These are phyloP conservation scores for Neoarius graeffei DNA, from an alignment of 2,113 vertebrate genomes.

Conservation along the genomic window DNA sequence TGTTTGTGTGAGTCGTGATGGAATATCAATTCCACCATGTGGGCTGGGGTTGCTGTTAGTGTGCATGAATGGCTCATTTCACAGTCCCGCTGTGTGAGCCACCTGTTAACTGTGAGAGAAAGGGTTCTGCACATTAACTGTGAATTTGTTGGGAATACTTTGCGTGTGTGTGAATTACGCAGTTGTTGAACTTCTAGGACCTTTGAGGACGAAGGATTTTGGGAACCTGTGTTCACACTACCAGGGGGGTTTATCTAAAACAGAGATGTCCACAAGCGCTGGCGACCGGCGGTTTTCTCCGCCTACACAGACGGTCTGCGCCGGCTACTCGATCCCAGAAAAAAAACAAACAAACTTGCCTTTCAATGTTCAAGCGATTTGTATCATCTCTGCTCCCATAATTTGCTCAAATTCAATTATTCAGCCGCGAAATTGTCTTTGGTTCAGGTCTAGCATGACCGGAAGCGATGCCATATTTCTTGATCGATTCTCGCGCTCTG, in stretches of 20 bases:
- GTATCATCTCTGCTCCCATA: too few species aligned
- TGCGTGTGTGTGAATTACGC: neutral
- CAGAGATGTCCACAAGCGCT: too few species aligned
- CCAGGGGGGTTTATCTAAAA: neutral
- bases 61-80: slow-evolving; percentile 28
- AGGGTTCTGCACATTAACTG: slow-evolving; percentile 32
- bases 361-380: too few species aligned
- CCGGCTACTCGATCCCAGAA: too few species aligned
- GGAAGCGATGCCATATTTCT: too few species aligned
- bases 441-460: too few species aligned
- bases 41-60: slow-evolving; percentile 26
- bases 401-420: too few species aligned
- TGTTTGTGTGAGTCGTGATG: slow-evolving; percentile 23
- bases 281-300: too few species aligned
- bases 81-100: slow-evolving; percentile 46
- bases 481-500: too few species aligned
- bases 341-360: too few species aligned
- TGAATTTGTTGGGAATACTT: slow-evolving; percentile 7
- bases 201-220: neutral
- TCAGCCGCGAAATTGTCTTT: too few species aligned
- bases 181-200: neutral
- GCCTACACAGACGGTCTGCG: too few species aligned
- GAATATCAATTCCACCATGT: slow-evolving; percentile 24
- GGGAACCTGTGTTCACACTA: neutral
- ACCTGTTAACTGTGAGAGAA: slow-evolving; percentile 50